Conservation (phyloP, 2,113 vertebrate genomes). For the Lampris incognitus region DNA sequence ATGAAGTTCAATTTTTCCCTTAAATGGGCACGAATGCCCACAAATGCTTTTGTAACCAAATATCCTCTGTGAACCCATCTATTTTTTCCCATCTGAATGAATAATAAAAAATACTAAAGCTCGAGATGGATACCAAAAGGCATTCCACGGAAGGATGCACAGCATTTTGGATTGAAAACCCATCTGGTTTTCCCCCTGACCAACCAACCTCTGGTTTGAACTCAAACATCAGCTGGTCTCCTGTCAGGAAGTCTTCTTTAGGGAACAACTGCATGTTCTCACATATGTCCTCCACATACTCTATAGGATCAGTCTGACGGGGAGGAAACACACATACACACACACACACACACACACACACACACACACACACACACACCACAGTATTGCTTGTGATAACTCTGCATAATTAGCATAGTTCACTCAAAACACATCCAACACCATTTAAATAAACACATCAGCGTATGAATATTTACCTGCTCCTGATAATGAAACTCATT, state of each 20-base stretch:
- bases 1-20: too few relatives aligned
- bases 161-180: conserved; percentile 25
- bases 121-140: conserved; percentile 8
- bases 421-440: background rate
- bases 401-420: background rate
- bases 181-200: too few relatives aligned
- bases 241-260: conserved; percentile 93
- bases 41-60: too few relatives aligned
- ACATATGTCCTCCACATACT: conserved; percentile 94
- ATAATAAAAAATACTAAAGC: too few relatives aligned
- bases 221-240: conserved; percentile 96
- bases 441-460: background rate
- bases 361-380: conserved; percentile 13
- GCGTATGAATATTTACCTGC: conserved; percentile 81
- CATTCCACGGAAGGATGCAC: conserved; percentile 34
- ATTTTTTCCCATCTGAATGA: too few relatives aligned
- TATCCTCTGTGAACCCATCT: too few relatives aligned
- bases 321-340: background rate
- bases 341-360: background rate
- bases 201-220: conserved; percentile 69
- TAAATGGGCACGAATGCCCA: too few relatives aligned
- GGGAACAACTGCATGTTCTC: conserved; percentile 97
- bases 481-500: conserved; percentile 98
- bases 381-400: background rate
- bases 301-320: conserved; percentile 92